These are phyloP conservation scores for Operophtera brumata DNA, from an alignment of 2,888 invertebrate genomes.

Conservation along the genomic window DNA sequence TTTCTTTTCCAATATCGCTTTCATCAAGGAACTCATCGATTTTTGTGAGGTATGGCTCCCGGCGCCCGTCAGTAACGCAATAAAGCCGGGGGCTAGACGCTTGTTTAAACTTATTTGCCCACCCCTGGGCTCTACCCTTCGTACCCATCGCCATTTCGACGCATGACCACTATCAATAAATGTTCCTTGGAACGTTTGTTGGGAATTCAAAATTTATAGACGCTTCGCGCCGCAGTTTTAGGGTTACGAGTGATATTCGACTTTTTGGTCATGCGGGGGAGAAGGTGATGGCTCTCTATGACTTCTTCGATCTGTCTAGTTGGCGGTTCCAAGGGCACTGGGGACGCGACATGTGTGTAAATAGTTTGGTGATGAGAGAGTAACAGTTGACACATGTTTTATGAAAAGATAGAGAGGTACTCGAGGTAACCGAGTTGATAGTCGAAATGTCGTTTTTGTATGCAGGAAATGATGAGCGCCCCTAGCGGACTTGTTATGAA, in stretches of 20 bases:
- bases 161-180: not conserved
- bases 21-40: slow-evolving; percentile 9
- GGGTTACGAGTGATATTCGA: not conserved
- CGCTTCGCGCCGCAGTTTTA: too few species aligned
- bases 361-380: not conserved
- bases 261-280: not conserved
- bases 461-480: too few species aligned
- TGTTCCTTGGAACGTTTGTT: not conserved
- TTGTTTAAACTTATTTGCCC: slow-evolving; percentile 60
- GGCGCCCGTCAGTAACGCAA: slow-evolving; percentile 52
- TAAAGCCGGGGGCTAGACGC: slow-evolving; percentile 48
- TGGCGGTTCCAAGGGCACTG: not conserved
- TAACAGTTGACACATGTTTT: not conserved
- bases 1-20: slow-evolving; percentile 9
- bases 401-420: too few species aligned
- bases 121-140: slow-evolving; percentile 8
- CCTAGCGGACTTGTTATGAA: too few species aligned
- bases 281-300: not conserved
- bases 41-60: slow-evolving; percentile 24
- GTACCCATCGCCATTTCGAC: slow-evolving; percentile 6
- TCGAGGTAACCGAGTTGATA: too few species aligned
- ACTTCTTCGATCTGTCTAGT: not conserved
- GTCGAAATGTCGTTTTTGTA: too few species aligned
- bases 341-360: not conserved
- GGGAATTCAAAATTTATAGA: not conserved